These are phyloP conservation scores for Saguinus midas DNA, from an alignment of 2,113 vertebrate species.

Conservation along the genomic window DNA sequence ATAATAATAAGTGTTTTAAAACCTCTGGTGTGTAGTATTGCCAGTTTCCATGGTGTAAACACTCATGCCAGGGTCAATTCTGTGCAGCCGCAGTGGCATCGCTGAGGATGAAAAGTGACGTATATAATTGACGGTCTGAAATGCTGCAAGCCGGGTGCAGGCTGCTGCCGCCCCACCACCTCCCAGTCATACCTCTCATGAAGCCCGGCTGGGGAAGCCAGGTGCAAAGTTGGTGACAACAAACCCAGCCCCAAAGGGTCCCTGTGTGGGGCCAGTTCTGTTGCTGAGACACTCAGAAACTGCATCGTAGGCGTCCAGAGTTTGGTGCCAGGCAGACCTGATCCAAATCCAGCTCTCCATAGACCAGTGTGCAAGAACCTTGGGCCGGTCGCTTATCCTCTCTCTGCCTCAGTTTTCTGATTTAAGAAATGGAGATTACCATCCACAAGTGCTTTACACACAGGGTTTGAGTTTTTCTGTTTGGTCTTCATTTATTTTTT, in stretches of 20 bases:
- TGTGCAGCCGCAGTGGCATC: neutral
- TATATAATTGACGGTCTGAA: no score
- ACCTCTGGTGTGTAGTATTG: neutral
- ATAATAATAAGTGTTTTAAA: no score
- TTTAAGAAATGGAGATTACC: neutral
- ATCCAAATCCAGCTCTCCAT: no score
- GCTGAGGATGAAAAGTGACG: neutral
- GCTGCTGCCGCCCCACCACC: neutral
- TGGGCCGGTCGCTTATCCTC: neutral
- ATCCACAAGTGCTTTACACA: neutral
- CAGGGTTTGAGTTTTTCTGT: neutral
- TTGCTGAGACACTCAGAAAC: rapidly evolving
- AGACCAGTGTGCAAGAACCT: neutral
- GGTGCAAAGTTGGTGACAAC: neutral
- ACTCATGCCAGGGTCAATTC: neutral
- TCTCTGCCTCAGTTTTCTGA: neutral
- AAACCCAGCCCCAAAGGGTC: neutral
- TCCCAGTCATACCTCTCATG: neutral
- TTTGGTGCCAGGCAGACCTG: neutral
- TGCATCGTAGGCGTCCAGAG: neutral
- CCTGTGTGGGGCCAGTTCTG: neutral
- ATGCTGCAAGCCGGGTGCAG: neutral
- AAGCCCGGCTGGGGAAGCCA: neutral
- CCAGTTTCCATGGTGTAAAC: no score
- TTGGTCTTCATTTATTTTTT: neutral